phyloP scores from a whole-genome alignment of 1,140 invertebrate species.

The Stenopsyche tienmushanensis region DNA sequence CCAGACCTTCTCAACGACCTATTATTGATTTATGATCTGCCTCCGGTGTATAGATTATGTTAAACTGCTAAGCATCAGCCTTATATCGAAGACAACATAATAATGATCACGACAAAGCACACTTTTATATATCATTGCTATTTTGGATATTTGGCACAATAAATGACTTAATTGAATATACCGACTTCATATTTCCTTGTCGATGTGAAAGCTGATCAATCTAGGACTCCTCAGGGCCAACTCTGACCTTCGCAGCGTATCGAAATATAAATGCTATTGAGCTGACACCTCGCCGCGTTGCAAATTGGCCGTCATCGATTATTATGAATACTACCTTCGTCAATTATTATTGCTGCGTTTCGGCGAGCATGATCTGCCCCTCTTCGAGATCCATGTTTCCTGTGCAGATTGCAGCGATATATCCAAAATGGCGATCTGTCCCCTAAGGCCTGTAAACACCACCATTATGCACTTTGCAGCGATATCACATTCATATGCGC shows the following conservation, averaged over 20 bases:
- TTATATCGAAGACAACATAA: too few relatives aligned
- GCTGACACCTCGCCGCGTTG: background rate
- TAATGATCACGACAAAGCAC: too few relatives aligned
- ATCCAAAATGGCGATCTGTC: conserved; percentile 10
- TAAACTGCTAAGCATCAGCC: too few relatives aligned
- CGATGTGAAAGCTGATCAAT: too few relatives aligned
- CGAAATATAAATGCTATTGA: background rate
- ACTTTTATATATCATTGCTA: too few relatives aligned
- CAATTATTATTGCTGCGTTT: conserved; percentile 9
- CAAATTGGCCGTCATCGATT: conserved; percentile 15
- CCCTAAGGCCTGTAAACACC: conserved; percentile 10
- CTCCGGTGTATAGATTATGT: too few relatives aligned
- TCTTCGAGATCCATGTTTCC: conserved; percentile 7
- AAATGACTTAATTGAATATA: too few relatives aligned
- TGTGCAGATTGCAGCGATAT: background rate
- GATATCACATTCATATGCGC: background rate
- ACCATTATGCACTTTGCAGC: conserved; percentile 1
- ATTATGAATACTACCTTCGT: background rate
- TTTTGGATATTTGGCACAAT: too few relatives aligned
- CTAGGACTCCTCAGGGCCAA: too few relatives aligned
- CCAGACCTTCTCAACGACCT: conserved; percentile 13
- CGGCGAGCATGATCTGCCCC: background rate
- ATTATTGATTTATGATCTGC: conserved; percentile 22
- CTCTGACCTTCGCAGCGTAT: background rate
- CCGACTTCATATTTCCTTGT: too few relatives aligned